Evolutionary conservation across 1,140 invertebrate genomes (phyloP).

Genomic region (Anoplophora glabripennis): DNA sequence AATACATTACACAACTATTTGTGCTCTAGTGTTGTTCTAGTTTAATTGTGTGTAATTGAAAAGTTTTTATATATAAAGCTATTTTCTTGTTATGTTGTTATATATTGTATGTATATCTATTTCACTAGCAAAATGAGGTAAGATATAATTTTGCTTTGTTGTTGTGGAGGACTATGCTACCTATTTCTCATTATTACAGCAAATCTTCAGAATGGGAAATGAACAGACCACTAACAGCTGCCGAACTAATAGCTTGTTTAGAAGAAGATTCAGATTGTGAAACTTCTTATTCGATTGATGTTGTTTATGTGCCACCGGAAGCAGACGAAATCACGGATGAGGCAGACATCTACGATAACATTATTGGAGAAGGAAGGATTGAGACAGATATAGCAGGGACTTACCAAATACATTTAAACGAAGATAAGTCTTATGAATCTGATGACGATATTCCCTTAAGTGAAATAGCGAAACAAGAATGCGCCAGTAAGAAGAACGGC

Average conservation of each 20-base stretch:
- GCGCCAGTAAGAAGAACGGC: not conserved
- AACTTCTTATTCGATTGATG: not conserved
- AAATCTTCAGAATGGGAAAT: not conserved
- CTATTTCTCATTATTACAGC: not conserved
- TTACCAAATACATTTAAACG: not conserved
- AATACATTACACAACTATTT: too few species aligned
- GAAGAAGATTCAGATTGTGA: not conserved
- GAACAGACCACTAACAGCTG: conserved; percentile 1
- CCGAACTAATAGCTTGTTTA: not conserved
- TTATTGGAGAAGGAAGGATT: not conserved
- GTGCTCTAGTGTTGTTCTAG: too few species aligned
- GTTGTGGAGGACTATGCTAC: not conserved
- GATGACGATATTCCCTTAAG: not conserved
- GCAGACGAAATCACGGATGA: not conserved
- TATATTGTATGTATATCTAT: too few species aligned
- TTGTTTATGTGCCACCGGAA: conserved; percentile 1
- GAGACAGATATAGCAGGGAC: not conserved
- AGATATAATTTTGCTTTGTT: not conserved
- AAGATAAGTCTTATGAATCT: not conserved
- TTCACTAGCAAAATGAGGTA: not conserved
- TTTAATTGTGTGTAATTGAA: too few species aligned
- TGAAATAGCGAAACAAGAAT: not conserved
- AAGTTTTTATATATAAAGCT: too few species aligned
- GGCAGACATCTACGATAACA: not conserved
- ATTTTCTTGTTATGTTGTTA: too few species aligned